These are phyloP conservation scores for Pycnomerus fuliginosus DNA, from an alignment of 2,888 invertebrate species.

Conservation along the genomic window DNA sequence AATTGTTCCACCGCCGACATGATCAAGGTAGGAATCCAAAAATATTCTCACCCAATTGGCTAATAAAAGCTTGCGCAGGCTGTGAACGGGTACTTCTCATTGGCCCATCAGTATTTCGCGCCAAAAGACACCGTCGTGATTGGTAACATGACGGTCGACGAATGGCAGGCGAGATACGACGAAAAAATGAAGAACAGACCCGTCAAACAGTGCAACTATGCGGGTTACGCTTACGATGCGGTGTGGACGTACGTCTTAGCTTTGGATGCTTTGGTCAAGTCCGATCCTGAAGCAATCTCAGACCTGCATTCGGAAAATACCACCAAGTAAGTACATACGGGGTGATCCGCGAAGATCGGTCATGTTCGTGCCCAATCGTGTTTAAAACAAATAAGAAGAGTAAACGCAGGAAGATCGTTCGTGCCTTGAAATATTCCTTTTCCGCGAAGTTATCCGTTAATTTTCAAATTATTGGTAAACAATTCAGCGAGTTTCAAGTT, in stretches of 20 bases:
- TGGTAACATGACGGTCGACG: slow-evolving; percentile 63
- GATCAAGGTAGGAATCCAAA: slow-evolving; percentile 58
- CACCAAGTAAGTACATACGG: slow-evolving; percentile 55
- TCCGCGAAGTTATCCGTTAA: too few species aligned
- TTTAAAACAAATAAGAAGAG: too few species aligned
- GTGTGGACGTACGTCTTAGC: slow-evolving; percentile 79
- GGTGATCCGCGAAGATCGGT: too few species aligned
- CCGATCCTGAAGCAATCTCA: slow-evolving; percentile 60
- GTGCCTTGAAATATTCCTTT: too few species aligned
- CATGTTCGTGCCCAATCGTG: too few species aligned
- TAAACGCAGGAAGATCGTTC: too few species aligned
- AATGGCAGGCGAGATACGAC: slow-evolving; percentile 61
- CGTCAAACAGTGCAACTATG: slow-evolving; percentile 59
- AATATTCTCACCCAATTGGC: too few species aligned
- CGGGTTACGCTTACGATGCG: slow-evolving; percentile 78
- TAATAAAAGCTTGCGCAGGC: slow-evolving; percentile 56
- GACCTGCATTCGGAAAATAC: slow-evolving; percentile 58
- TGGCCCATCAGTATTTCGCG: slow-evolving; percentile 69
- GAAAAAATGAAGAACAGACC: slow-evolving; percentile 28
- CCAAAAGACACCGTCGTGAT: slow-evolving; percentile 61
- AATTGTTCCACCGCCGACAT: slow-evolving; percentile 65
- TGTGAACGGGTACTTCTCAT: slow-evolving; percentile 70
- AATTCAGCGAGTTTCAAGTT: too few species aligned
- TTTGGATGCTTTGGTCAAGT: slow-evolving; percentile 62
- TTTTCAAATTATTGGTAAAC: too few species aligned